Base-by-base conservation (phyloP, 2,113 vertebrate genomes). In the Melanerpes formicivorus region DNA sequence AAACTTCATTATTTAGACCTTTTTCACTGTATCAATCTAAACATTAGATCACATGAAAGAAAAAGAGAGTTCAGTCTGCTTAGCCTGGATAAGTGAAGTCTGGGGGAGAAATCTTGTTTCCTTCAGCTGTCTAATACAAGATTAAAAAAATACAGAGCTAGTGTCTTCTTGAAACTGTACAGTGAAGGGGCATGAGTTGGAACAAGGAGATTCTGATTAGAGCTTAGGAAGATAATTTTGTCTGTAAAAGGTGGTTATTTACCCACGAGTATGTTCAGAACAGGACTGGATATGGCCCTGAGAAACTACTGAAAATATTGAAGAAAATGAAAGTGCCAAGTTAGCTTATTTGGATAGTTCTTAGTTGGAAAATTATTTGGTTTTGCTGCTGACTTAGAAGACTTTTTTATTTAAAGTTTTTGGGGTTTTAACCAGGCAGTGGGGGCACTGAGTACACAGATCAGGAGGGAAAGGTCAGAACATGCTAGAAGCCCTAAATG, bases 1-100 rank as follows among this genome's bases (percentile, higher is more conserved):
- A 48, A 87, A 76, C 59, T 52, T 94, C 14, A 54, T 84, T 92
- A 67, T 90, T 93, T 84, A 71, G 44, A 71, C 30, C 48, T 78
- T 84, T 90, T 78, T 64, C 18, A 29, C 23, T 74, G 11, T 82
- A 80, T 56, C 46, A 74, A 66, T 29, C 18, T 34, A 77, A 83
- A 74, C 37, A 42, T 70, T 77, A 63, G 65, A 71, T 80, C 1
- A 0, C 64, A 27, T 46, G 32, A 70, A 22, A 34, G 29, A 90
- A 77, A 90, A 37, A 34, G 17, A 48, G 30, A 73, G 11, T 19
- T 74, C n/a, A 50, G 3, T n/a, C 18, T 44, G 10, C 77, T 77
- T 56, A 69, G 40, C 37, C 40, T 74, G 42, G 90, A 46, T 82
- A 70, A 66, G 34, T 5, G 2, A 58, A 66, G 18, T 8, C 44